Evolutionary conservation across 2,113 vertebrate genomes (phyloP).

Genomic region (Pseudorasbora parva): DNA sequence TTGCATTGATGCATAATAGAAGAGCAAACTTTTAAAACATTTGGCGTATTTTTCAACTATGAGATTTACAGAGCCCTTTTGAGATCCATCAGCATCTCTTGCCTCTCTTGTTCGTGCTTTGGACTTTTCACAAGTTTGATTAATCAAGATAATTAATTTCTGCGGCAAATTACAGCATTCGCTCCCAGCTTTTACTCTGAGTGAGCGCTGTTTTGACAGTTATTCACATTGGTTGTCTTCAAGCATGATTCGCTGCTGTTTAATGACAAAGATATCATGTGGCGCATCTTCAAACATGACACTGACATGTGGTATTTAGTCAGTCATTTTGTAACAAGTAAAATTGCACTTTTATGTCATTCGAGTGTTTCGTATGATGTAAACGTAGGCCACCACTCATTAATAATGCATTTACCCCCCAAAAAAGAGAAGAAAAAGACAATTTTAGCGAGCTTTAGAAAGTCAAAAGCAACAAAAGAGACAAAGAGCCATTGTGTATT

Average conservation of each 20-base stretch:
- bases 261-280: constrained; percentile 86
- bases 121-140: constrained; percentile 72
- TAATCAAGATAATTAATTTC: constrained; percentile 83
- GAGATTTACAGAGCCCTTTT: neutral
- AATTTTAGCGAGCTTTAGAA: constrained; percentile 68
- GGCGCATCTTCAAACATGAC: constrained; percentile 83
- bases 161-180: constrained; percentile 81
- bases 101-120: constrained; percentile 54
- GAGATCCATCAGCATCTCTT: constrained; percentile 53
- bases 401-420: constrained; percentile 71
- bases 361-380: constrained; percentile 77
- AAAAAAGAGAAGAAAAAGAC: constrained; percentile 60
- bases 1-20: neutral
- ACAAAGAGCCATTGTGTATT: constrained; percentile 79
- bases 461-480: constrained; percentile 75
- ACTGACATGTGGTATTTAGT: constrained; percentile 83
- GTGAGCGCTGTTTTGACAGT: constrained; percentile 80
- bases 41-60: neutral
- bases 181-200: constrained; percentile 57
- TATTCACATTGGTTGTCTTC: constrained; percentile 71
- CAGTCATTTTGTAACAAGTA: constrained; percentile 80
- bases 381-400: constrained; percentile 75
- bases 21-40: neutral
- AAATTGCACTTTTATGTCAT: constrained; percentile 76
- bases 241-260: constrained; percentile 76